Percentiles rank a stretch among this genome's conserved stretches.
Evolutionary conservation across 1,140 invertebrate genomes (phyloP).

Genomic region (Aphaenogaster rudis): DNA sequence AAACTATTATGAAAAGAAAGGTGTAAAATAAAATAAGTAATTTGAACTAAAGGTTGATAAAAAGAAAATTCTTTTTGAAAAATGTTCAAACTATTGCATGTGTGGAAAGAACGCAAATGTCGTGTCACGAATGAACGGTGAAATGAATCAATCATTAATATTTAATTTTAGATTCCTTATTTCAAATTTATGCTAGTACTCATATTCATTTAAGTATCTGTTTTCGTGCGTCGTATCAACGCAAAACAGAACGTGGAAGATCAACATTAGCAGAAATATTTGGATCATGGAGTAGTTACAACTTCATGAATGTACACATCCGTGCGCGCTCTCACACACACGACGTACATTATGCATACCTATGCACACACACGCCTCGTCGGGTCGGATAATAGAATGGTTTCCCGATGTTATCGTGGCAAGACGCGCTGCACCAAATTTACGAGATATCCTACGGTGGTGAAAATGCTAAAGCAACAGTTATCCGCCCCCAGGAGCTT

Average conservation of each 20-base stretch:
- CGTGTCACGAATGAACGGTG: no score
- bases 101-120: no score
- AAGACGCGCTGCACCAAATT: slow-evolving; percentile 67
- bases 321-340: background rate
- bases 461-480: slow-evolving; percentile 76
- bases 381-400: slow-evolving; percentile 68
- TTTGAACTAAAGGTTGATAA: no score
- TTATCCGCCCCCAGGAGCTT: slow-evolving; percentile 56
- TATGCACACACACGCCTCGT: background rate
- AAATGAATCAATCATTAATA: no score
- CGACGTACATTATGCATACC: background rate
- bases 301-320: slow-evolving; percentile 1
- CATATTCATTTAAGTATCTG: background rate
- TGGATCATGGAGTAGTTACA: background rate
- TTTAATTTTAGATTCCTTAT: background rate
- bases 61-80: no score
- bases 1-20: no score
- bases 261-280: slow-evolving; percentile 32
- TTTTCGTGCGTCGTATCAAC: background rate
- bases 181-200: background rate
- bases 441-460: slow-evolving; percentile 73
- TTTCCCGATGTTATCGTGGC: slow-evolving; percentile 70
- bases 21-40: no score
- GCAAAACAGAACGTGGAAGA: background rate
- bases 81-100: no score